These are phyloP conservation scores for Manduca sexta DNA, from an alignment of 1,140 invertebrate species.

Conservation along the genomic window DNA sequence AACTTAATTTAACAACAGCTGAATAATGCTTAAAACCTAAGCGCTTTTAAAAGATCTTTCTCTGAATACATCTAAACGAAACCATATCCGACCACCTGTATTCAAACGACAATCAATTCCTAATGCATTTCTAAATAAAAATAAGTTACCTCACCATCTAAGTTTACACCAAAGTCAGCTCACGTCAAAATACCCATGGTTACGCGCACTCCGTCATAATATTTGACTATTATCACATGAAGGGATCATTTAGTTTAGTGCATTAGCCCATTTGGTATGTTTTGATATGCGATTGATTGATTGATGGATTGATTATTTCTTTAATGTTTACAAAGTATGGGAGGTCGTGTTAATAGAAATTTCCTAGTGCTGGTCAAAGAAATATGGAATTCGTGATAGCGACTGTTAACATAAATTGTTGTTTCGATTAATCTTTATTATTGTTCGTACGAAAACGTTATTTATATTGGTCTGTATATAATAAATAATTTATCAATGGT, in stretches of 20 bases:
- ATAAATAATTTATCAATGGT: no score
- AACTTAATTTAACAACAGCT: no score
- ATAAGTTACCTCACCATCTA: neutral
- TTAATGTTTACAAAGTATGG: constrained; percentile 5
- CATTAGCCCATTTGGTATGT: constrained; percentile 9
- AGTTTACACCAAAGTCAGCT: constrained; percentile 11
- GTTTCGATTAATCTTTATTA: no score
- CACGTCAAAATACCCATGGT: constrained; percentile 12
- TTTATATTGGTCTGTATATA: no score
- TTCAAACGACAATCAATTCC: no score
- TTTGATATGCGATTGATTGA: constrained; percentile 12
- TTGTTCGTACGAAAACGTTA: no score
- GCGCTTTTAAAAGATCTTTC: no score
- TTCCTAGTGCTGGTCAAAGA: neutral
- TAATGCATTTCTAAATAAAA: neutral
- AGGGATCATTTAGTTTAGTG: constrained; percentile 15
- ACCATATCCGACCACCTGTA: no score
- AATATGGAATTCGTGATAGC: no score
- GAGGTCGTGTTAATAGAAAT: constrained; percentile 1
- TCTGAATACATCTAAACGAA: no score
- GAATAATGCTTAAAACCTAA: no score
- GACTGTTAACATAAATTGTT: no score
- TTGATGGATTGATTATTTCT: constrained; percentile 10
- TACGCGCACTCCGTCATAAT: constrained; percentile 10
- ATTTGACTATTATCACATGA: constrained; percentile 10